These are phyloP conservation scores for Acleris laterana DNA, from an alignment of 2,888 invertebrate species.

Conservation along the genomic window DNA sequence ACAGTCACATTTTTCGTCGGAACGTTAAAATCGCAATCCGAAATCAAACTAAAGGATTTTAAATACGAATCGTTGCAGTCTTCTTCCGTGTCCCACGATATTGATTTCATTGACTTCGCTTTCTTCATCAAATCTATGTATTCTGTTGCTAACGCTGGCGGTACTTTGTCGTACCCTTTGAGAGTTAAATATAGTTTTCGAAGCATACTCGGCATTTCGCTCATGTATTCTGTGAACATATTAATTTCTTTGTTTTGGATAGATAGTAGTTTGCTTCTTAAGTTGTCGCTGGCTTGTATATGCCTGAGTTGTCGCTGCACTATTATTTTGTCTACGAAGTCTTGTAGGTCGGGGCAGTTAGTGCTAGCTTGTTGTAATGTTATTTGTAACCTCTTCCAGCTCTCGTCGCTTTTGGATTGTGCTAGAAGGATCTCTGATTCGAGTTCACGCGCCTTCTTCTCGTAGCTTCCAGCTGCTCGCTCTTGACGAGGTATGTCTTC, in stretches of 20 bases:
- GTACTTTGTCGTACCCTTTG: constrained; percentile 84
- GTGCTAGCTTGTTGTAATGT: constrained; percentile 58
- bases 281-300: constrained; percentile 67
- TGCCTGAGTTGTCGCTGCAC: constrained; percentile 65
- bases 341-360: constrained; percentile 58
- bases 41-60: constrained; percentile 63
- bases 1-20: constrained; percentile 49
- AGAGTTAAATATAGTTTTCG: constrained; percentile 85
- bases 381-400: constrained; percentile 52
- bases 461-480: constrained; percentile 66
- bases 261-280: constrained; percentile 59
- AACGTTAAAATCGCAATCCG: constrained; percentile 52
- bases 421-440: constrained; percentile 62
- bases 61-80: constrained; percentile 59
- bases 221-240: constrained; percentile 77
- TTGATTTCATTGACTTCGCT: constrained; percentile 84
- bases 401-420: constrained; percentile 65
- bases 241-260: constrained; percentile 81
- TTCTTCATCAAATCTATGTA: constrained; percentile 85
- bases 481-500: constrained; percentile 75
- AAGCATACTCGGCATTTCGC: constrained; percentile 80
- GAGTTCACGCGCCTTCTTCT: constrained; percentile 61
- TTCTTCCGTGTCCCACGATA: constrained; percentile 82
- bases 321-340: constrained; percentile 59
- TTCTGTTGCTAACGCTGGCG: constrained; percentile 81